Evolutionary conservation across 2,797 vertebrate genomes (phyloP).

Genomic region (Epinephelus malabaricus): DNA sequence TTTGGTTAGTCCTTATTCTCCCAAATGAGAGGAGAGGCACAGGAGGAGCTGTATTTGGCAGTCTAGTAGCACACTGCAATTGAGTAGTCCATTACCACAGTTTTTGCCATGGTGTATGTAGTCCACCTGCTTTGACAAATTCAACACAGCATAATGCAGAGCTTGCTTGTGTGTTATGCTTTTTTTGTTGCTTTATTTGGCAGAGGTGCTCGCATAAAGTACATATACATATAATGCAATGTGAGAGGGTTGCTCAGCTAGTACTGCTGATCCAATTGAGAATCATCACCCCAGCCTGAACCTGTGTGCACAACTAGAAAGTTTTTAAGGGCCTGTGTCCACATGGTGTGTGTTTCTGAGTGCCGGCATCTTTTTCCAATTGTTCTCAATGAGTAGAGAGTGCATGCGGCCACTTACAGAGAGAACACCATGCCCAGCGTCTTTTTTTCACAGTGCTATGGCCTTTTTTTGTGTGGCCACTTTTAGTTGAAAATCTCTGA

Average conservation of each 20-base stretch:
- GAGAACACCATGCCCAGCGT: too few species aligned
- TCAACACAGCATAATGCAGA: neutral
- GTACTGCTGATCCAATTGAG: neutral
- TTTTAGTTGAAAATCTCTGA: too few species aligned
- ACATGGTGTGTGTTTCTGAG: too few species aligned
- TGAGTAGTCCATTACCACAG: neutral
- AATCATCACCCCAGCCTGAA: slow-evolving; percentile 4
- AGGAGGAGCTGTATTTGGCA: neutral
- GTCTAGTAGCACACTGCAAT: neutral
- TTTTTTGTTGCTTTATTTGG: neutral
- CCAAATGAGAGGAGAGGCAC: neutral
- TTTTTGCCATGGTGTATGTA: neutral
- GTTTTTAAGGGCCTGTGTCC: neutral
- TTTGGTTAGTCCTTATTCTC: neutral
- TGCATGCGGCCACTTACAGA: too few species aligned
- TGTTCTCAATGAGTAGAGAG: too few species aligned
- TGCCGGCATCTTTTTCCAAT: too few species aligned
- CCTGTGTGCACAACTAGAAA: neutral
- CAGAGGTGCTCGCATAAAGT: neutral
- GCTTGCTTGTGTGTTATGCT: neutral
- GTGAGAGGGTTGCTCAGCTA: slow-evolving; percentile 4
- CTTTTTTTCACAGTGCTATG: too few species aligned
- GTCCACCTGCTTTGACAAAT: neutral
- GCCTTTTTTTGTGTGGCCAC: too few species aligned
- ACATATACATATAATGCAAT: neutral